A percentile compares a stretch with the other conserved stretches of the same genome.
phyloP scores from a whole-genome alignment of 2,888 invertebrate species.

The Troilus luridus region DNA sequence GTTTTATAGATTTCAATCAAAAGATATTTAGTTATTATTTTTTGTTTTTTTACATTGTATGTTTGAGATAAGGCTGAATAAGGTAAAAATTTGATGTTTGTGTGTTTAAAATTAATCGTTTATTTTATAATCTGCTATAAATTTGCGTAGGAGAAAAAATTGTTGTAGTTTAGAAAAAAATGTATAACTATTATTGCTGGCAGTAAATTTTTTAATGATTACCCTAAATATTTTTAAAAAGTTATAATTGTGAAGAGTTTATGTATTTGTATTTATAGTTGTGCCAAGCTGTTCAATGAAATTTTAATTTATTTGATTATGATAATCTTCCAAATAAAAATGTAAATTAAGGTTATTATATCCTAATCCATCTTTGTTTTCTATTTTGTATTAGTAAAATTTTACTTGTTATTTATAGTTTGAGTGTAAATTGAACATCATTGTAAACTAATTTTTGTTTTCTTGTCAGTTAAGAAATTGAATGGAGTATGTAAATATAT shows the following conservation, averaged over 20 bases:
- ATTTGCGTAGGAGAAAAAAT: background rate
- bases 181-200: background rate
- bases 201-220: background rate
- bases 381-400: background rate
- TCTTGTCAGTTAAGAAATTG: background rate
- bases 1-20: slow-evolving; percentile 10
- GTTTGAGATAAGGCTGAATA: slow-evolving; percentile 45
- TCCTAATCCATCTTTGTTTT: background rate
- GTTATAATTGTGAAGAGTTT: background rate
- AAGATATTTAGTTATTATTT: slow-evolving; percentile 13
- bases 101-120: background rate
- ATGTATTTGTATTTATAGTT: background rate
- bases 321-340: background rate
- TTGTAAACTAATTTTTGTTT: background rate
- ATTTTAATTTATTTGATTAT: background rate
- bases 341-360: background rate
- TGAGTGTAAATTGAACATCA: background rate
- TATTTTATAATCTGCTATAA: background rate
- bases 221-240: background rate
- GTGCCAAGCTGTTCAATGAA: background rate
- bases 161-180: background rate
- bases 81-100: slow-evolving; percentile 17
- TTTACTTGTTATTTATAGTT: background rate
- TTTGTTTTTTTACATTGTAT: background rate
- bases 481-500: slow-evolving; percentile 18